Base-by-base conservation (phyloP, 2,797 vertebrate genomes). In the Anguilla obscura region DNA sequence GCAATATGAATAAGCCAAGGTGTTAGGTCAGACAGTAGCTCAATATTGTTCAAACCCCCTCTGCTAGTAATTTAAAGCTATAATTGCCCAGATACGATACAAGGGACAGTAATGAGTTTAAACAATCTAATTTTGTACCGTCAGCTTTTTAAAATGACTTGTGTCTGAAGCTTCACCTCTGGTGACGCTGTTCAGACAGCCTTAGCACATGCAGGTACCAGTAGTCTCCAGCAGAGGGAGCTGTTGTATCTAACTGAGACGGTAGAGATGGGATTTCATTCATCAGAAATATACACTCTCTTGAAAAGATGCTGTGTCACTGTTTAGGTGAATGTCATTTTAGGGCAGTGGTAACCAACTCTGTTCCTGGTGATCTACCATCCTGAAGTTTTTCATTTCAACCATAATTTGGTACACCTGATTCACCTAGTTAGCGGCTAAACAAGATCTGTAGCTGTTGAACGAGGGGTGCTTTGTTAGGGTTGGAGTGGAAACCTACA, bases 221-320 rank as follows among this genome's bases (percentile, higher is more conserved):
- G 27, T 79, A 80, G 50, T 0, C 7, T 10, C 92, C 95, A 94
- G 92, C 89, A 95, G 96, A 93, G 93, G 93, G 93, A 90, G 91
- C 90, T 33, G 88, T 85, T 88, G 2, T 90, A 88, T 90, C 89
- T 89, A 85, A 91, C 90, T 54, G 88, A 86, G 76, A 86, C 88
- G 86, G 88, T 88, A 84, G 89, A 85, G 87, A 90, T 84, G 5
- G 16, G 58, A 27, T 40, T 56, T 21, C n/a, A 24, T 84, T 84
- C 58, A 85, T 54, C 36, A 52, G 63, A 48, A 85, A 84, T 9
- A 30, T 74, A 52, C 21, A 66, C 50, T 33, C 40, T 66, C 63
- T 52, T 40, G 82, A 84, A 71, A 89, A 92, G 88, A 60, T 93
- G 93, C 94, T 92, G 94, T 94, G 91, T 94, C 94, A 95, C 90